phyloP scores from a whole-genome alignment of 1,140 invertebrate genomes.

The Eurosta solidaginis region DNA sequence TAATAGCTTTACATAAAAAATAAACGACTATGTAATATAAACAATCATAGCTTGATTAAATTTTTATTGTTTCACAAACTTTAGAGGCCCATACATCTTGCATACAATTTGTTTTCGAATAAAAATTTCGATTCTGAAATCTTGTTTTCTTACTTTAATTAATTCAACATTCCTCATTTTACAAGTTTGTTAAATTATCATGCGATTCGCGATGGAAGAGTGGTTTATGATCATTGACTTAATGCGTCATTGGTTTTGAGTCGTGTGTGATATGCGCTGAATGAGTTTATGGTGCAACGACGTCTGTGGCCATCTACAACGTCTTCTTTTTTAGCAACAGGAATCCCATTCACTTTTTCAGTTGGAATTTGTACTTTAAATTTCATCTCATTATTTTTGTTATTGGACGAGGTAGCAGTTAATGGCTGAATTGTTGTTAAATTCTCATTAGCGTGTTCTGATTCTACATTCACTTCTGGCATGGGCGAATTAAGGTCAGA shows the following conservation, averaged over 20 bases:
- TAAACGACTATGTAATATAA: neutral
- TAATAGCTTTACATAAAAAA: neutral
- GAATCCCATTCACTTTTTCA: no score
- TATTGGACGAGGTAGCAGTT: neutral
- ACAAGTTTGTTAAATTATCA: slow-evolving; percentile 36
- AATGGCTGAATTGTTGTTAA: neutral
- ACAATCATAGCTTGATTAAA: neutral
- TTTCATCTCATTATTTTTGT: neutral
- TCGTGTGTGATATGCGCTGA: slow-evolving; percentile 53
- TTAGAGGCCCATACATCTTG: neutral
- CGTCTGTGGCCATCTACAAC: slow-evolving; percentile 32
- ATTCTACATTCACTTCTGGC: neutral
- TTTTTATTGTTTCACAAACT: neutral
- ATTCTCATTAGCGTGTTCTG: neutral
- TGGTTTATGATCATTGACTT: slow-evolving; percentile 49
- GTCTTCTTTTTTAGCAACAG: neutral
- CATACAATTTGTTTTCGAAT: neutral
- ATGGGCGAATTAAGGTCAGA: neutral
- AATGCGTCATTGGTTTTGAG: slow-evolving; percentile 49
- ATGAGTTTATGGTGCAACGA: slow-evolving; percentile 51
- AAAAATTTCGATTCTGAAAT: no score
- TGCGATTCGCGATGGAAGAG: slow-evolving; percentile 53
- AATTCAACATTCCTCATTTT: neutral
- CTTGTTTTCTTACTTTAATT: neutral
- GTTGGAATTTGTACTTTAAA: neutral